phyloP scores from a whole-genome alignment of 2,888 invertebrate species.

The Leuctra nigra region DNA sequence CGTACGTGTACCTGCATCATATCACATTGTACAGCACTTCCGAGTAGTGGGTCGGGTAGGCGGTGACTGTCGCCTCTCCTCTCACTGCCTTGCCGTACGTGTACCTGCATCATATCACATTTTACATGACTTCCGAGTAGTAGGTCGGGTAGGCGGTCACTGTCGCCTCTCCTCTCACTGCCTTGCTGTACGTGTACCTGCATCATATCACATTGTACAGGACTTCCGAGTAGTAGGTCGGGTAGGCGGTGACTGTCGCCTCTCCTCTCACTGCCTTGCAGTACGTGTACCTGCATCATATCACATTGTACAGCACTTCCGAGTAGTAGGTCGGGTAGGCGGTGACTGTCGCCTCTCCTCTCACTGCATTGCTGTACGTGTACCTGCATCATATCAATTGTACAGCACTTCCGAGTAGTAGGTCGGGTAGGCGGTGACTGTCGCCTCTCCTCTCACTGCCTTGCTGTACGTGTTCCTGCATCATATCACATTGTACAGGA shows the following conservation, averaged over 20 bases:
- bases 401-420: slow-evolving; percentile 72
- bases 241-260: slow-evolving; percentile 75
- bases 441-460: slow-evolving; percentile 78
- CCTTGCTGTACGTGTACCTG: slow-evolving; percentile 79
- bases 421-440: slow-evolving; percentile 76
- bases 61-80: slow-evolving; percentile 78
- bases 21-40: slow-evolving; percentile 57
- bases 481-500: slow-evolving; percentile 50
- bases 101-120: slow-evolving; percentile 51
- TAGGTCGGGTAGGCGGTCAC: slow-evolving; percentile 78
- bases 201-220: slow-evolving; percentile 47
- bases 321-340: slow-evolving; percentile 79
- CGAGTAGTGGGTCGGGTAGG: slow-evolving; percentile 76
- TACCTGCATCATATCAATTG: slow-evolving; percentile 50
- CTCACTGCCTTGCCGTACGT: slow-evolving; percentile 80
- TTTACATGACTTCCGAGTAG: slow-evolving; percentile 66
- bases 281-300: slow-evolving; percentile 63
- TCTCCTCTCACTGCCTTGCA: slow-evolving; percentile 83
- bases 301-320: slow-evolving; percentile 55
- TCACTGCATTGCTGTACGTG: slow-evolving; percentile 78
- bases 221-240: slow-evolving; percentile 70
- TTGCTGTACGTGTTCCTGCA: slow-evolving; percentile 76
- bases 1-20: slow-evolving; percentile 66
- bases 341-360: slow-evolving; percentile 77
- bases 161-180: slow-evolving; percentile 79